phyloP scores from a whole-genome alignment of 2,113 vertebrate species.

The Scalopus aquaticus region DNA sequence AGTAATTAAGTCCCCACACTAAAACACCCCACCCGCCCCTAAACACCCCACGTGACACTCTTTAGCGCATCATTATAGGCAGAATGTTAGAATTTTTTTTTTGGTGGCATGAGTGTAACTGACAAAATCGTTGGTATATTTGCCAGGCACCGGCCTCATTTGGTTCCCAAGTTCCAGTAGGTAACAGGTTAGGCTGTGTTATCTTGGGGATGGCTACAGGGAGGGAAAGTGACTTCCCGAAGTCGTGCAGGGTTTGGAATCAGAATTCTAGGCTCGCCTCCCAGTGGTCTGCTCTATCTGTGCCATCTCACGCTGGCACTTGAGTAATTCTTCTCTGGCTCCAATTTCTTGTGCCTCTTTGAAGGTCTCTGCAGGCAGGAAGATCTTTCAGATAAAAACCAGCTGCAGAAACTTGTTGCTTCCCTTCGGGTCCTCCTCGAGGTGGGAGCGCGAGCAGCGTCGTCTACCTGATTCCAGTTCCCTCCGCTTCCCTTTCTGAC shows the following conservation, averaged over 20 bases:
- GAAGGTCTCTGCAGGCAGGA: background rate
- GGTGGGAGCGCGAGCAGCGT: background rate
- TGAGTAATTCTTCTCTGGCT: background rate
- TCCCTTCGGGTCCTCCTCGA: slow-evolving; percentile 27
- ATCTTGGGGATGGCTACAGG: background rate
- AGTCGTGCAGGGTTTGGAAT: background rate
- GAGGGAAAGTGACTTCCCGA: background rate
- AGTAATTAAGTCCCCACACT: too few species aligned
- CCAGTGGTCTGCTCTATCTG: background rate
- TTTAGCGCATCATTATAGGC: background rate
- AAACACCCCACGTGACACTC: background rate
- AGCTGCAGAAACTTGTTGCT: slow-evolving; percentile 17
- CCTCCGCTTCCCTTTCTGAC: slow-evolving; percentile 56
- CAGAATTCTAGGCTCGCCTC: background rate
- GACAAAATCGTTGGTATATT: background rate
- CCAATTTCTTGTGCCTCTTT: background rate
- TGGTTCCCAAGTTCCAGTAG: background rate
- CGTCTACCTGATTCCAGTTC: background rate
- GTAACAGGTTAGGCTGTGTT: background rate
- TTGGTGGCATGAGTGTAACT: too few species aligned
- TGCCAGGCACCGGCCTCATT: background rate
- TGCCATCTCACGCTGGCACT: background rate
- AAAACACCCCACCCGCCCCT: background rate
- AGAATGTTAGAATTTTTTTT: background rate
- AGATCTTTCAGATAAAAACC: slow-evolving; percentile 27